Evolutionary conservation across 1,140 invertebrate species (phyloP), one percentile per base, ranked within the genome.

Genomic region (Bombus terrestris): DNA sequence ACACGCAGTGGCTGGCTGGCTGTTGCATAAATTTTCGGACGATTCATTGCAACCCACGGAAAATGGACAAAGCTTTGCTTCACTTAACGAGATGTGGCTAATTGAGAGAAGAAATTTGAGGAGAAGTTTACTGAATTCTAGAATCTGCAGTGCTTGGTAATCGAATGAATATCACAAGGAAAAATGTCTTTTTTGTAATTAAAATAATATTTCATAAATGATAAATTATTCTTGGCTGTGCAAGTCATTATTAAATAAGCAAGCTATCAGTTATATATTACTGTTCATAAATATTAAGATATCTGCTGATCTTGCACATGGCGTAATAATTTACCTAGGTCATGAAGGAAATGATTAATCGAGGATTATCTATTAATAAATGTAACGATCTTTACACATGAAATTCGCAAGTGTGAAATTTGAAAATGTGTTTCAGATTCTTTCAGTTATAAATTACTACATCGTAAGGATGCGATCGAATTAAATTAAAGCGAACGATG

Each of bases 21-120:
- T 22, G 9, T 69, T n/a, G 64, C 64, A 53, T 68, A 80, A 80
- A 80, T 69, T 80, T 47, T 47, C 78, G 41, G 32, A 25, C 43
- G 64, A 69, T 80, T 53, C 78, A 47, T 80, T 53, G 64, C 64
- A 25, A 10, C 25, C 13, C 6, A 22, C 47, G 41, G n/a, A 47
- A 53, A 68, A 80, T 28, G 35, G 8, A 37, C 78, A 22, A 53
- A 22, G 64, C 69, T 69, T 39, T 32, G 15, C 78, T 53, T 37
- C 22, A 32, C 43, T 37, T n/a, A 28, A 6, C 35, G 47, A 68
- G 6, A 35, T 68, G n/a, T 25, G n/a, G 10, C 41, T 25, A 79
- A 18, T 32, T 18, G 8, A 10, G 5, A 9, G 62, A 13, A 25
- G 2, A 66, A 78, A 39, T 66, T 79, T 18, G 3, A 5, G 18